Evolutionary conservation across 1,140 invertebrate species (phyloP), one percentile per base, ranked within the genome.

Genomic region (Drosophila obscura): DNA sequence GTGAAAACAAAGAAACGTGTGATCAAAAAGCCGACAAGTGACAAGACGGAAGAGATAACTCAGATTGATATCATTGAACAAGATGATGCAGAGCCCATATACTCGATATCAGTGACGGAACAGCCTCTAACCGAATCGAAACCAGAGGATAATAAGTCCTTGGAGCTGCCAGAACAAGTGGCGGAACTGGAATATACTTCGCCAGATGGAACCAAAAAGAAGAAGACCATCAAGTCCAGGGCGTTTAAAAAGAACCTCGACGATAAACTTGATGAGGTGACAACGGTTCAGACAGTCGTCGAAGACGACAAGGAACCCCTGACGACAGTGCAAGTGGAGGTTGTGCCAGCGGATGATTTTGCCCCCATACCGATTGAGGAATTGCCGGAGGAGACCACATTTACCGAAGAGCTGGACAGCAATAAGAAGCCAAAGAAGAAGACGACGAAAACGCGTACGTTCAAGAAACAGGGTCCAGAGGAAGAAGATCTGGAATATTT

Each of bases 311-410:
- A 80, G 65, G 80, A 77, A 44, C 88, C 88, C 7, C 22, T 79
- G 15, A 82, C 88, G 26, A 82, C 51, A 43, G 88, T 90, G 16
- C 56, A 75, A 28, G 71, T 85, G 16, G 82, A 91, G 63, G 63
- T 81, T 53, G 45, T 87, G 16, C 71, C 80, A 8, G 41, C 63
- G 22, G 74, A 90, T 19, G 85, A 91, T 52, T 53, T 62, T 15
- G 64, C 59, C 5, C 78, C 87, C 5, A 85, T 80, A 58, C 81
- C 85, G 0, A 85, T 90, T 56, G 74, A 91, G 9, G 90, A 90
- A 43, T 46, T 91, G 16, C 91, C 92, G 2, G 89, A 92, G 62
- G 93, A 94, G 82, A 90, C 90, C 13, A 69, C 91, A 4, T 90
- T 93, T 19, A 78, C 92, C 35, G 91, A 93, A 74, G 87, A 91